phyloP scores from a whole-genome alignment of 1,140 invertebrate genomes.

The Halesus radiatus region DNA sequence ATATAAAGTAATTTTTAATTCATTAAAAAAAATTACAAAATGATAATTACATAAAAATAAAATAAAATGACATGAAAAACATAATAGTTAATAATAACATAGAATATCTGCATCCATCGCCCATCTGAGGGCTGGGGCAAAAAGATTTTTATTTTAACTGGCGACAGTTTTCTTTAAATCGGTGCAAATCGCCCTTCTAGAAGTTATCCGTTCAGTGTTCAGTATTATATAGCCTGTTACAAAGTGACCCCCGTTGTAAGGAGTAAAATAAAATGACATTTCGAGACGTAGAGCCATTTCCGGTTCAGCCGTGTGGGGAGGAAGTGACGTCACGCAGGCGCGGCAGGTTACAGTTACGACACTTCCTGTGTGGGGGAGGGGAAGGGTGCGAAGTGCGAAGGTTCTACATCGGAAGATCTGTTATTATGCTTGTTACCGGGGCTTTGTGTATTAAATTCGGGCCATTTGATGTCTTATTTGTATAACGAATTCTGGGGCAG shows the following conservation, averaged over 20 bases:
- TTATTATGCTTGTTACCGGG: background rate
- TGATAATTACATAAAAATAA: too few relatives aligned
- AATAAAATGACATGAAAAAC: too few relatives aligned
- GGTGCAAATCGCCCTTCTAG: too few relatives aligned
- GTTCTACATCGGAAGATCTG: background rate
- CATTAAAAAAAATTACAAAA: too few relatives aligned
- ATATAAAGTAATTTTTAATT: too few relatives aligned
- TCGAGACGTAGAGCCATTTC: constrained; percentile 10
- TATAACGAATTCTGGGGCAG: too few relatives aligned
- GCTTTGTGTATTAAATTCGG: background rate
- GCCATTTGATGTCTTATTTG: background rate
- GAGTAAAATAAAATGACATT: constrained; percentile 21
- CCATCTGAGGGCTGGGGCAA: too few relatives aligned
- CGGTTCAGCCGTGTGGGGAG: background rate
- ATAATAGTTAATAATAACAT: too few relatives aligned
- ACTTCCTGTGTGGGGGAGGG: constrained; percentile 1
- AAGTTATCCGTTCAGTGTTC: too few relatives aligned
- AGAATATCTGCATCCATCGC: too few relatives aligned
- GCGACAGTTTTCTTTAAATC: too few relatives aligned
- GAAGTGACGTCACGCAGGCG: constrained; percentile 26
- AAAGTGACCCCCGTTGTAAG: background rate
- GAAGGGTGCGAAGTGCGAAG: background rate
- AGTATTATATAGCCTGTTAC: background rate
- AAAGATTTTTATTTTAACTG: too few relatives aligned
- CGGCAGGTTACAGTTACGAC: constrained; percentile 19